Percentiles rank a stretch among this genome's conserved stretches.
phyloP scores from a whole-genome alignment of 2,888 invertebrate genomes.

The Pediacus dermestoides region DNA sequence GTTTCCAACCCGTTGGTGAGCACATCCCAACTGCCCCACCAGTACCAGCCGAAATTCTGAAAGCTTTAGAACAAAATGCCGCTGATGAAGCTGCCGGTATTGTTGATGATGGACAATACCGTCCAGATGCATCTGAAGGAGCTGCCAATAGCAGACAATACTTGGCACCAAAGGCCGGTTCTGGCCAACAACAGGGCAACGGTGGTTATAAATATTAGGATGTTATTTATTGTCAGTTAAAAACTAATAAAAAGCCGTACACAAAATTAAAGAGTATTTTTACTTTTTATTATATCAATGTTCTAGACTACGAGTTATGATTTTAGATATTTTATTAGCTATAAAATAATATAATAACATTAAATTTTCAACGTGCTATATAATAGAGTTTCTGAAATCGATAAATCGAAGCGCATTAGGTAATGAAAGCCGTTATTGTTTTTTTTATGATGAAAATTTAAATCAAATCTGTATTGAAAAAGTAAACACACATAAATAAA shows the following conservation, averaged over 20 bases:
- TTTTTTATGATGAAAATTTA: too few relatives aligned
- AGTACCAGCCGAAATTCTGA: conserved; percentile 32
- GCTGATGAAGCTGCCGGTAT: conserved; percentile 54
- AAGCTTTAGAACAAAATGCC: conserved; percentile 43
- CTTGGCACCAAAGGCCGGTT: conserved; percentile 2
- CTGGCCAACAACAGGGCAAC: conserved; percentile 2
- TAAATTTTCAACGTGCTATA: too few relatives aligned
- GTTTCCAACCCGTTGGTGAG: conserved; percentile 71
- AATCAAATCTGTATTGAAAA: too few relatives aligned
- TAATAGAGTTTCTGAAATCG: too few relatives aligned
- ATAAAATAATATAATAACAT: too few relatives aligned
- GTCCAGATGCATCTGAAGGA: conserved; percentile 13
- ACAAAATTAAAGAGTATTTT: too few relatives aligned
- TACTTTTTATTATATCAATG: too few relatives aligned
- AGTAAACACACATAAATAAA: too few relatives aligned
- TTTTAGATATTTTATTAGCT: too few relatives aligned
- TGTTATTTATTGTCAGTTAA: background rate
- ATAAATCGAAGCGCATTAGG: too few relatives aligned
- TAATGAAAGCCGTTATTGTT: too few relatives aligned
- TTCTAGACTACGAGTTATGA: too few relatives aligned
- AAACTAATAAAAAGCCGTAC: background rate
- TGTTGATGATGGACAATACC: conserved; percentile 51
- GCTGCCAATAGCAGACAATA: conserved; percentile 6
- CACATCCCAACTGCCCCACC: conserved; percentile 57
- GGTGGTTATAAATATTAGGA: conserved; percentile 1